Evolutionary conservation across 2,113 vertebrate genomes (phyloP), one percentile per base, ranked within the genome.

Genomic region (Nycticorax nycticorax): DNA sequence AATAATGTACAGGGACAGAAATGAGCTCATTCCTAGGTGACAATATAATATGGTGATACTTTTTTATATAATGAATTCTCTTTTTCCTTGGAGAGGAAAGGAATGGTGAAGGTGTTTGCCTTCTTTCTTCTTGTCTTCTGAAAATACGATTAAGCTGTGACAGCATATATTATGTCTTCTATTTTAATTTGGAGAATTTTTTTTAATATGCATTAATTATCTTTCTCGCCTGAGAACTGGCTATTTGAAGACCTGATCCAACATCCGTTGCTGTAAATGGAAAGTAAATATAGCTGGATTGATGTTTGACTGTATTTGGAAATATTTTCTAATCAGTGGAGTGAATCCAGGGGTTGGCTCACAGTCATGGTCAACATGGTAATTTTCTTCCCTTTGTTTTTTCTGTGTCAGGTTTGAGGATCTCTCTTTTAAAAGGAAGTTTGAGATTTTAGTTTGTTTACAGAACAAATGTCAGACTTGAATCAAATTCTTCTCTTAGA

Each of bases 401-500:
- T 50, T 43, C 27, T 79, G 11, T 76, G 55, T 73, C 53, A 62
- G 27, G 47, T 96, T 62, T 39, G 20, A 75, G 33, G n/a, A 52
- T 63, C 20, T 78, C 28, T 43, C 56, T 55, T 91, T 94, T 85
- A 96, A 82, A 89, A 95, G 47, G 73, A 96, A 90, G 17, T 27
- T 22, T 74, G 59, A 72, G 21, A 57, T 92, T 89, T 88, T 88
- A 35, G 47, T 56, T 88, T 91, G 52, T 85, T 92, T 83, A 52
- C 45, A 67, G 52, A 80, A 84, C 72, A 81, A 88, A 92, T 75
- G 15, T 52, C 52, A 64, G 75, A 35, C 28, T 93, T 83, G 50
- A 56, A 93, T 86, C 43, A 27, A 87, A 93, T 91, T 92, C 68
- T 93, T 92, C 74, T 57, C 78, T 95, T 86, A 80, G 86, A 85